Evolutionary conservation across 2,888 invertebrate species (phyloP), one percentile per base, ranked within the genome.

Genomic region (Hydrotaea diabolus): DNA sequence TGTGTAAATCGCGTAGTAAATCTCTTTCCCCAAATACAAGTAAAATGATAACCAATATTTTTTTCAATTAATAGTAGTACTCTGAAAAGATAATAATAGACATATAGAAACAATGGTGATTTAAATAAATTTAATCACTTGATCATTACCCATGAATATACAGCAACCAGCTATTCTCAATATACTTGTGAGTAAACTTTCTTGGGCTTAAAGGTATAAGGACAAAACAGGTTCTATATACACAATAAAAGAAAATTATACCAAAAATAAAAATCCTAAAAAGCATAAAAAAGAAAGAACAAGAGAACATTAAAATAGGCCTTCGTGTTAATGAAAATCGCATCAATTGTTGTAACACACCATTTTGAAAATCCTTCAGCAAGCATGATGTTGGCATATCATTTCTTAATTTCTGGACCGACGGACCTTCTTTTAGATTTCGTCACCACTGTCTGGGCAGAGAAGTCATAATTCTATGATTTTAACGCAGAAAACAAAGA

Each of bases 81-180:
- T 43, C 69, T 69, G 69, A 69, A 69, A 69, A 69, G 69, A 69
- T 23, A 66, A 69, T 69, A 69, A 69, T 43, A 69, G 46, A 69
- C 69, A 69, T 21, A 69, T 23, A 69, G 69, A 69, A 69, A 46
- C 21, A 69, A 15, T 23, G 46, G 21, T 21, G 43, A 69, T 69
- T 69, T 43, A 26, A 66, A 69, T 69, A 43, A 69, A 39, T 43
- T 66, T 11, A 43, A 46, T 43, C 69, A 69, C 69, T 46, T 43
- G 9, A 46, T 69, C 21, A 43, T 69, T 69, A 69, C 69, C 69
- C 46, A 21, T 46, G 46, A 0, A 46, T 11, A 69, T 21, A 46
- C 69, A 23, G 69, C 69, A 69, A 69, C 46, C 69, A 43, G 43
- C 46, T 46, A 46, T 69, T 43, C 21, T 59, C 59, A 59, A 59